phyloP scores from a whole-genome alignment of 2,797 vertebrate genomes.

The Acanthornis magna region DNA sequence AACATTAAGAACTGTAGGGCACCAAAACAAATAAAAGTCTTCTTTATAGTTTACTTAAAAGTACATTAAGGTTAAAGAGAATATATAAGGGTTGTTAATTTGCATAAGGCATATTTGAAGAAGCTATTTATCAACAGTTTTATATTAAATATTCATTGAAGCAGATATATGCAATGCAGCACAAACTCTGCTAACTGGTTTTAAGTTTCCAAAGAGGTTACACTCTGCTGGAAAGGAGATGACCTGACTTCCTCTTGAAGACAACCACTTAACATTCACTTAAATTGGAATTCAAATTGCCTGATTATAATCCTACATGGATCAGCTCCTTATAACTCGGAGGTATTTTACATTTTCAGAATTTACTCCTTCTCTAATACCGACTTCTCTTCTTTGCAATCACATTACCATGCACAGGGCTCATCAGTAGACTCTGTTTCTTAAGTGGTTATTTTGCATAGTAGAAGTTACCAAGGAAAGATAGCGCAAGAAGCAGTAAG shows the following conservation, averaged over 20 bases:
- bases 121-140: neutral
- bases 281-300: neutral
- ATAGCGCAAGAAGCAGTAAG: neutral
- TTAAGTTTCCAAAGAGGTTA: neutral
- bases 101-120: neutral
- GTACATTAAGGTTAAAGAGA: neutral
- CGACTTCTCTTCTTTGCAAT: neutral
- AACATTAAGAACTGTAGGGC: neutral
- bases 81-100: neutral
- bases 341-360: neutral
- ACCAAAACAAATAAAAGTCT: neutral
- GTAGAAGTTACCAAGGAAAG: neutral
- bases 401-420: neutral
- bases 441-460: neutral
- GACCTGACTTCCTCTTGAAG: neutral
- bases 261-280: neutral
- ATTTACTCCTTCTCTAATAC: neutral
- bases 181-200: neutral
- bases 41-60: neutral
- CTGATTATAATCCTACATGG: neutral
- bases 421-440: neutral
- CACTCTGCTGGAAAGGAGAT: neutral
- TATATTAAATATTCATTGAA: neutral
- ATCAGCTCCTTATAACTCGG: neutral
- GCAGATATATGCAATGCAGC: neutral